Evolutionary conservation across 1,140 invertebrate genomes (phyloP).

Genomic region (Drosophila ananassae): DNA sequence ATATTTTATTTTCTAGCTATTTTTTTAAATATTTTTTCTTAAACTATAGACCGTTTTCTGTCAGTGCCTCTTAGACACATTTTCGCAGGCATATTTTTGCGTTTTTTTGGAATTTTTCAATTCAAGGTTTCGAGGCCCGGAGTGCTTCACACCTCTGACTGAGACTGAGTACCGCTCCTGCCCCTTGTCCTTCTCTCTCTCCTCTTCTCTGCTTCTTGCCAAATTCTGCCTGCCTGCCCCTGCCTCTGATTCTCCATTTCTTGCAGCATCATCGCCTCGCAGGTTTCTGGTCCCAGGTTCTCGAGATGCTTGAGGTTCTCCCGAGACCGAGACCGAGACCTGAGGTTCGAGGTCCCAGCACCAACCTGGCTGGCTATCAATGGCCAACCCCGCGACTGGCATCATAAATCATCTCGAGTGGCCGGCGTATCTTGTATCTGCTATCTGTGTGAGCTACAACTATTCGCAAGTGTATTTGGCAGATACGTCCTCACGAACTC

Average conservation of each 20-base stretch:
- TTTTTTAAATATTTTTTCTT: not conserved
- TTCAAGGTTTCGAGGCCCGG: slow-evolving; percentile 62
- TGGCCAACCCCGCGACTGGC: slow-evolving; percentile 63
- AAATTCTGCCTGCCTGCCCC: not conserved
- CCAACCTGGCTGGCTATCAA: slow-evolving; percentile 47
- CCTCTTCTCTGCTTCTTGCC: not conserved
- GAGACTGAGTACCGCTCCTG: not conserved
- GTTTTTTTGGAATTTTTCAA: slow-evolving; percentile 67
- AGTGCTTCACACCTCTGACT: slow-evolving; percentile 55
- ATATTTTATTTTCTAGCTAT: slow-evolving; percentile 2
- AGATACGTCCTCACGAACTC: slow-evolving; percentile 27
- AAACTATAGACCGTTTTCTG: not conserved
- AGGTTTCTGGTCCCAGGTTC: slow-evolving; percentile 1
- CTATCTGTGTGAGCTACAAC: slow-evolving; percentile 65
- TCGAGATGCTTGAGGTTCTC: not conserved
- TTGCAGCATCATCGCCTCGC: slow-evolving; percentile 29
- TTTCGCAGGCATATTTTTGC: slow-evolving; percentile 40
- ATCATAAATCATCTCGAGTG: slow-evolving; percentile 82
- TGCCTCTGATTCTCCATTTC: slow-evolving; percentile 13
- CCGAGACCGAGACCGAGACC: too few relatives aligned
- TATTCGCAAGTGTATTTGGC: slow-evolving; percentile 70
- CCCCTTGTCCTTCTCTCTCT: not conserved
- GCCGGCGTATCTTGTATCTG: slow-evolving; percentile 15
- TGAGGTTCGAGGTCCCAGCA: not conserved
- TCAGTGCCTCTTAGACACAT: slow-evolving; percentile 16